Conservation (phyloP, 1,140 invertebrate genomes). For the Ceratitis capitata region DNA sequence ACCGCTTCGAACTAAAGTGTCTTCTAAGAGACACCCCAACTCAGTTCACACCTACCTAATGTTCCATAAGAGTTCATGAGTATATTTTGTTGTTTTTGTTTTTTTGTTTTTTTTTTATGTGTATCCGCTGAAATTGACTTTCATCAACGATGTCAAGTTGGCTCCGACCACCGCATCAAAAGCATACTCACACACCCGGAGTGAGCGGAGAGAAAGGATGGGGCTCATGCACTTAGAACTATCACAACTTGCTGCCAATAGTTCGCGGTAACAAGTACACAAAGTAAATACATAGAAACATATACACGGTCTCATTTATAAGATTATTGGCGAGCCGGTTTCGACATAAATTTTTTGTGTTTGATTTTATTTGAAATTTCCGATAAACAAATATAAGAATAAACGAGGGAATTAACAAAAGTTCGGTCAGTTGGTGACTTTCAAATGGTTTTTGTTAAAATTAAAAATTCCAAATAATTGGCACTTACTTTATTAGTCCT, state of each 20-base stretch:
- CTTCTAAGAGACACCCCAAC: too few species aligned
- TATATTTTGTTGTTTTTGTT: too few species aligned
- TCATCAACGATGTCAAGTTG: not conserved
- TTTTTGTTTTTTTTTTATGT: too few species aligned
- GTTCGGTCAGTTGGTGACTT: too few species aligned
- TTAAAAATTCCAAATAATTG: too few species aligned
- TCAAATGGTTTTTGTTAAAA: too few species aligned
- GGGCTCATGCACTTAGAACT: not conserved
- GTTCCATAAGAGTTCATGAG: too few species aligned
- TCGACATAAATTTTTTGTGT: conserved; percentile 5
- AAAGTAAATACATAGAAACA: not conserved
- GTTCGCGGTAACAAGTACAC: not conserved
- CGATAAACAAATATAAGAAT: not conserved
- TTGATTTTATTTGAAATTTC: not conserved
- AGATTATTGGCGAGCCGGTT: not conserved
- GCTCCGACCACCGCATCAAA: not conserved
- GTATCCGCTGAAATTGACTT: not conserved
- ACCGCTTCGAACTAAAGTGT: too few species aligned
- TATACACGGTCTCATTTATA: not conserved
- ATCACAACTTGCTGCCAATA: not conserved
- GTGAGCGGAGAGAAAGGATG: too few species aligned
- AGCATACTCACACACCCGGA: not conserved
- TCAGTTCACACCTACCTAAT: too few species aligned
- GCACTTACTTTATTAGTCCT: too few species aligned
- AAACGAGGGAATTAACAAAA: too few species aligned